These are phyloP conservation scores for Caretta caretta DNA, from an alignment of 2,113 vertebrate genomes.

Conservation along the genomic window DNA sequence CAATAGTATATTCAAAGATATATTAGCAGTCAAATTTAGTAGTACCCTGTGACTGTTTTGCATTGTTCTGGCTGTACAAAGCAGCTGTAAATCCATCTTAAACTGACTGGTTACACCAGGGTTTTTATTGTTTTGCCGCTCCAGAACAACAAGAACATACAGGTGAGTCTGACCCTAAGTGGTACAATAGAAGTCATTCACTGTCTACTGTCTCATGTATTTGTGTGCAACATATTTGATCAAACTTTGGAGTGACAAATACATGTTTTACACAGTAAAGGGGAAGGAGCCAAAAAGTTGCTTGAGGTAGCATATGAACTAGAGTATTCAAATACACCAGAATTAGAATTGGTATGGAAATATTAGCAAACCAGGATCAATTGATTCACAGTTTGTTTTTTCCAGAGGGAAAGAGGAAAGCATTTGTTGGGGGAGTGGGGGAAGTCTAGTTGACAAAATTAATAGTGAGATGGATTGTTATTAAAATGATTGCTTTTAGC, in stretches of 20 bases:
- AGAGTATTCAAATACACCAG: not conserved
- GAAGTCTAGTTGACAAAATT: conserved; percentile 45
- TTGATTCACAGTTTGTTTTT: not conserved
- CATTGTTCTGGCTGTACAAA: not conserved
- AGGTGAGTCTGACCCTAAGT: not conserved
- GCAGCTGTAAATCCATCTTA: not conserved
- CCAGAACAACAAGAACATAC: not conserved
- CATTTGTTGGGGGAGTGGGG: conserved; percentile 1
- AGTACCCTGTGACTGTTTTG: not conserved
- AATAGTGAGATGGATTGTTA: conserved; percentile 39
- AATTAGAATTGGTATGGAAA: conserved; percentile 36
- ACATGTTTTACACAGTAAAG: not conserved
- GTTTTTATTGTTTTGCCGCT: not conserved
- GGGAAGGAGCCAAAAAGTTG: not conserved
- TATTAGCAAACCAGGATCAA: conserved; percentile 23
- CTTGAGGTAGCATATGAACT: conserved; percentile 13
- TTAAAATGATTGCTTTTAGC: conserved; percentile 63
- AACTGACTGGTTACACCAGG: not conserved
- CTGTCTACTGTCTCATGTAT: not conserved
- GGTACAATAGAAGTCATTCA: not conserved
- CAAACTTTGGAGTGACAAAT: not conserved
- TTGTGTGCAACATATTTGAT: not conserved
- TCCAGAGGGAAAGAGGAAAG: not conserved
- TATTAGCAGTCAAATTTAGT: not conserved
- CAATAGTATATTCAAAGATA: not conserved